These are phyloP conservation scores for Spatula versicolor DNA, from an alignment of 2,797 vertebrate species.

Conservation along the genomic window DNA sequence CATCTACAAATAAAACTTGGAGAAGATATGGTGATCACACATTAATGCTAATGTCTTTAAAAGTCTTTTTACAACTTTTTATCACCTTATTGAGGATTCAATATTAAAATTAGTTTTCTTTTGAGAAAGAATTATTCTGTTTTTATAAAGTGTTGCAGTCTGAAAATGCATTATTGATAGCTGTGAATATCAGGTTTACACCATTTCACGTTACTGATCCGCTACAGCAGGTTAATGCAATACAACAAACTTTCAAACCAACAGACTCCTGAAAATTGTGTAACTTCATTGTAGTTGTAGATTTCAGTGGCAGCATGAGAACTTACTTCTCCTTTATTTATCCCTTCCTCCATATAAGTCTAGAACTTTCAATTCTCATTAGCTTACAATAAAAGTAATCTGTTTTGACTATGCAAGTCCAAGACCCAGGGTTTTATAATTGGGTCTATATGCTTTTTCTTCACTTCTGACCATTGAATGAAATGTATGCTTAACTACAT, in stretches of 20 bases:
- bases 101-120: background rate
- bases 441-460: background rate
- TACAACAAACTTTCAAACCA: background rate
- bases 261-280: background rate
- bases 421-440: background rate
- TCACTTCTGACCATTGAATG: fast-evolving
- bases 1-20: background rate
- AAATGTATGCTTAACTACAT: background rate
- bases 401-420: background rate
- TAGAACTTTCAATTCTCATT: background rate
- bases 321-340: background rate
- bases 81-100: background rate
- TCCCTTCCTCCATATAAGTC: background rate
- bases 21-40: background rate
- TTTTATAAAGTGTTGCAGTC: background rate
- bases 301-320: background rate
- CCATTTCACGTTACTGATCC: background rate
- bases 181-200: background rate
- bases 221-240: background rate
- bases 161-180: background rate
- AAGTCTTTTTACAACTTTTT: background rate
- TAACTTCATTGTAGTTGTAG: fast-evolving
- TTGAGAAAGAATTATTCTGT: background rate
- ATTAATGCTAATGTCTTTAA: background rate
- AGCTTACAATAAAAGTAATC: background rate